Percentiles rank a stretch among this genome's conserved stretches.
Conservation (phyloP, 64 coral and sea anemone genomes). For the Montipora foliosa region DNA sequence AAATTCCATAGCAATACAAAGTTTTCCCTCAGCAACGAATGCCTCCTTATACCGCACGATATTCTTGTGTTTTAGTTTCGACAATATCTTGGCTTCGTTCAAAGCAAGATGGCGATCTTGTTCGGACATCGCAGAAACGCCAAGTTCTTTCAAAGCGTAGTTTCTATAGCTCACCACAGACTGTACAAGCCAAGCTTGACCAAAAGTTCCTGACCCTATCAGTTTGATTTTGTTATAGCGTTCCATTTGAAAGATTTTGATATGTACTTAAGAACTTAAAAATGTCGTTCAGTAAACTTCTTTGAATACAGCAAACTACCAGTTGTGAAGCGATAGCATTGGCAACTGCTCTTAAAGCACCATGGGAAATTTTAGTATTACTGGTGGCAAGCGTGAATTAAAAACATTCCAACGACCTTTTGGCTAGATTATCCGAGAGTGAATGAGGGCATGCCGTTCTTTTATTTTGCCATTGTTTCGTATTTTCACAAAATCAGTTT, state of each 20-base stretch:
- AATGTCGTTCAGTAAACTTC: no score
- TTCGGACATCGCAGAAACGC: slow-evolving; percentile 54
- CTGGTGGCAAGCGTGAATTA: no score
- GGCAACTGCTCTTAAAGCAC: no score
- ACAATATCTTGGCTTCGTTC: slow-evolving; percentile 91
- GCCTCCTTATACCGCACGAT: slow-evolving; percentile 96
- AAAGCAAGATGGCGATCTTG: slow-evolving; percentile 85
- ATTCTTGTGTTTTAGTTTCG: slow-evolving; percentile 94
- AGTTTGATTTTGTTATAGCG: slow-evolving; percentile 78
- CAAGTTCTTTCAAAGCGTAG: slow-evolving; percentile 90
- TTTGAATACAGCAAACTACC: no score
- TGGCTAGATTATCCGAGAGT: no score
- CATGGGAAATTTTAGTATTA: no score
- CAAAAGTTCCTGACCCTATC: slow-evolving; percentile 92
- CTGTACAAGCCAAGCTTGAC: slow-evolving; percentile 84
- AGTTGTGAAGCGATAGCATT: no score
- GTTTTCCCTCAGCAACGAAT: slow-evolving; percentile 74
- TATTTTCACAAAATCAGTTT: no score
- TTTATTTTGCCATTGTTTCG: no score
- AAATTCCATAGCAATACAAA: slow-evolving; percentile 98
- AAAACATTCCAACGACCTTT: no score
- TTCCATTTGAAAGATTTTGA: slow-evolving; percentile 53
- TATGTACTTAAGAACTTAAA: no score
- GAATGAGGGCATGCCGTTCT: no score
- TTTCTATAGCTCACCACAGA: slow-evolving; percentile 64